These are phyloP conservation scores for Lasaia peninsularis DNA, from an alignment of 1,140 invertebrate species.

Conservation along the genomic window DNA sequence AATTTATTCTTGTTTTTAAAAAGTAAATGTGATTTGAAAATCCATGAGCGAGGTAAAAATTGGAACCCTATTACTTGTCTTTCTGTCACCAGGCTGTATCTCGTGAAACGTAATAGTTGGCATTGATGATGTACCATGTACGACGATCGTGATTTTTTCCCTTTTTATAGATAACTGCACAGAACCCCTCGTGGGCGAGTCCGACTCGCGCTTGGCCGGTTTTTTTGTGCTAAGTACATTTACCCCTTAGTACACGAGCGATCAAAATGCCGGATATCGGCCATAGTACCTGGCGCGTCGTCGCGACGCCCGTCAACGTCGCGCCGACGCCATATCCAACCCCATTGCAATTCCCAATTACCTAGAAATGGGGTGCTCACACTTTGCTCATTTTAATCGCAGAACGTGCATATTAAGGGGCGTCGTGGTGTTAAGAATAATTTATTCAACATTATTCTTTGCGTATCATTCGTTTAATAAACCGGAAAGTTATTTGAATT, in stretches of 20 bases:
- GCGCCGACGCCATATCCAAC: conserved; percentile 33
- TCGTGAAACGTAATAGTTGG: too few relatives aligned
- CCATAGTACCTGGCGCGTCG: conserved; percentile 26
- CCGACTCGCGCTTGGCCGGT: background rate
- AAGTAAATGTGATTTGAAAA: too few relatives aligned
- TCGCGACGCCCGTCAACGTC: conserved; percentile 36
- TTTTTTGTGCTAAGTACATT: background rate
- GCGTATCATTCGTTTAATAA: conserved; percentile 56
- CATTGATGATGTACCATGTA: background rate
- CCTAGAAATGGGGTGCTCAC: conserved; percentile 41
- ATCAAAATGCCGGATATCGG: conserved; percentile 17
- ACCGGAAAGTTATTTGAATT: conserved; percentile 60
- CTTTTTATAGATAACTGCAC: too few relatives aligned
- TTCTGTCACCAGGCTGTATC: too few relatives aligned
- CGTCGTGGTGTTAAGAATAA: conserved; percentile 38
- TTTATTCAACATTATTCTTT: conserved; percentile 49
- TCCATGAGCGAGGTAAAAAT: too few relatives aligned
- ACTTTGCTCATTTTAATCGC: conserved; percentile 21
- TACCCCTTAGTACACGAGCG: background rate
- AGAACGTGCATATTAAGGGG: conserved; percentile 20
- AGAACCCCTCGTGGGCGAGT: too few relatives aligned
- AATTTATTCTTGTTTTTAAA: too few relatives aligned
- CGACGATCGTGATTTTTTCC: too few relatives aligned
- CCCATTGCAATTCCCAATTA: conserved; percentile 63
- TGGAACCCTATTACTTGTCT: too few relatives aligned